These are phyloP conservation scores for Amia ocellicauda DNA, from an alignment of 2,113 vertebrate genomes.

Conservation along the genomic window DNA sequence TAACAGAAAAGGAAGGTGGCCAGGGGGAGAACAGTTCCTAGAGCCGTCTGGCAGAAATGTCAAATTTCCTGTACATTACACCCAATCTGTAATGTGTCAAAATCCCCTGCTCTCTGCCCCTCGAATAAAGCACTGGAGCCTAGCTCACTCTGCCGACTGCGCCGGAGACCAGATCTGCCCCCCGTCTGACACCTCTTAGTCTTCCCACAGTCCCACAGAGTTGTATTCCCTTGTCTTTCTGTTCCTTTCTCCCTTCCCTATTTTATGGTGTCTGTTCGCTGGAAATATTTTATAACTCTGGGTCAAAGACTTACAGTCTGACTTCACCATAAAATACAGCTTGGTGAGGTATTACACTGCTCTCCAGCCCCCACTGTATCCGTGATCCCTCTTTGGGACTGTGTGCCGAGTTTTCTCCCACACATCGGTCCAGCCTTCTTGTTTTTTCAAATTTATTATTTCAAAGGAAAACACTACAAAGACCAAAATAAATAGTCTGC, in stretches of 20 bases:
- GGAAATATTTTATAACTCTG: no score
- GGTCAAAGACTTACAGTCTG: no score
- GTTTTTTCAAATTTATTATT: constrained; percentile 74
- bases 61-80: constrained; percentile 67
- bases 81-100: constrained; percentile 73
- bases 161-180: constrained; percentile 41
- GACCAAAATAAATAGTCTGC: constrained; percentile 64
- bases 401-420: constrained; percentile 76
- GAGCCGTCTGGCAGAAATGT: constrained; percentile 68
- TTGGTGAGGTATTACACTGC: constrained; percentile 56
- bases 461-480: constrained; percentile 55
- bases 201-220: constrained; percentile 47
- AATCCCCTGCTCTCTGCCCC: constrained; percentile 43
- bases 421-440: constrained; percentile 72
- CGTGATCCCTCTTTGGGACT: constrained; percentile 68
- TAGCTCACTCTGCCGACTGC: constrained; percentile 23
- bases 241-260: no score
- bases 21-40: constrained; percentile 55
- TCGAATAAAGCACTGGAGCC: constrained; percentile 46
- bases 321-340: constrained; percentile 68
- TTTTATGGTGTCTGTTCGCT: background rate
- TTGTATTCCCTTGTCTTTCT: no score
- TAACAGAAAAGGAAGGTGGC: constrained; percentile 74
- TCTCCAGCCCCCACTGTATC: constrained; percentile 67
- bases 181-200: constrained; percentile 41